Conservation (phyloP, 2,888 invertebrate species). For the Caenorhabditis macrosperma region DNA sequence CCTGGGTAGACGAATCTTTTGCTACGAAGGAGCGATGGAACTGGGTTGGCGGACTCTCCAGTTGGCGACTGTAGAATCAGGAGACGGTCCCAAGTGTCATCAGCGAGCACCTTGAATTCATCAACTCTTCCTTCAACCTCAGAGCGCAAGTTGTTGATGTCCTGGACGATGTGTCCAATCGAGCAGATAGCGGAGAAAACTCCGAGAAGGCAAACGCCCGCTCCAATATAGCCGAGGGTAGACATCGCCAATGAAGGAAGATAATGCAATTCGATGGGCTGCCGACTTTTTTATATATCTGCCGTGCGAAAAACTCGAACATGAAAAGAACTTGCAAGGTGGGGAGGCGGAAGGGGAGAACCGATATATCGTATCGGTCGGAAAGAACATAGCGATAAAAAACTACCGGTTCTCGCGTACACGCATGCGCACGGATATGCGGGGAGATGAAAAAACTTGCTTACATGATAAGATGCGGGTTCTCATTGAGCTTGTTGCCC, state of each 20-base stretch:
- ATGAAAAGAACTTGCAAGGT: slow-evolving; percentile 38
- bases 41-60: slow-evolving; percentile 63
- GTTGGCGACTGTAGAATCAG: slow-evolving; percentile 69
- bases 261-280: slow-evolving; percentile 2
- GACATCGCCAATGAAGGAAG: slow-evolving; percentile 59
- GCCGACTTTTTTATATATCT: slow-evolving; percentile 30
- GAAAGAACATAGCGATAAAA: slow-evolving; percentile 42
- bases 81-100: slow-evolving; percentile 72
- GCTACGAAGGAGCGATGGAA: slow-evolving; percentile 63
- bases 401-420: slow-evolving; percentile 44
- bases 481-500: slow-evolving; percentile 6
- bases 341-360: slow-evolving; percentile 5
- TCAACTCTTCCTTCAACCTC: slow-evolving; percentile 65
- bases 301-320: slow-evolving; percentile 34
- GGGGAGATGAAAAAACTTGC: slow-evolving; percentile 31
- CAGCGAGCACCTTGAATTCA: slow-evolving; percentile 68
- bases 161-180: slow-evolving; percentile 68
- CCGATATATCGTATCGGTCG: not conserved
- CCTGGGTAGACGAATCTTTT: slow-evolving; percentile 68
- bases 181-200: slow-evolving; percentile 64
- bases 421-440: not conserved
- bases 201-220: slow-evolving; percentile 66
- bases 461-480: not conserved
- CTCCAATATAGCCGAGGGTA: slow-evolving; percentile 61
- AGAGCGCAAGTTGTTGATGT: slow-evolving; percentile 66